Percentiles rank a stretch among this genome's conserved stretches.
phyloP scores from a whole-genome alignment of 2,797 vertebrate genomes.

The Meriones psammophilus region DNA sequence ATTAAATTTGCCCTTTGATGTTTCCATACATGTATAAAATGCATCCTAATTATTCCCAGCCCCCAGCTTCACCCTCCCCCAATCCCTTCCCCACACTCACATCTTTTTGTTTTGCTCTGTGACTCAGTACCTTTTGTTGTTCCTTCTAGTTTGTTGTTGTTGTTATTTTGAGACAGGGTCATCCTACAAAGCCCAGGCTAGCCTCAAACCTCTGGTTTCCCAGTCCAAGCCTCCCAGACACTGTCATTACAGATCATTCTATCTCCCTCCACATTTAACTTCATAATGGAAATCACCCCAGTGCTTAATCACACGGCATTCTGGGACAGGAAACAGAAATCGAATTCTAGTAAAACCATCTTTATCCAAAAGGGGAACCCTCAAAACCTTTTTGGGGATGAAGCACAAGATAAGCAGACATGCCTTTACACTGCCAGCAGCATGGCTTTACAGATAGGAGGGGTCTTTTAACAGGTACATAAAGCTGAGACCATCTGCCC shows the following conservation, averaged over 20 bases:
- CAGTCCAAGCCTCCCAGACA: neutral
- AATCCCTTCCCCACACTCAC: too few species aligned
- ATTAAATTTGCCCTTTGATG: neutral
- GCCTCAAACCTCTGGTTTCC: neutral
- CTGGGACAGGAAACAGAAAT: neutral
- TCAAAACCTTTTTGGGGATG: neutral
- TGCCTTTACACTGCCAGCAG: neutral
- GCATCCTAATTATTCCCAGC: neutral
- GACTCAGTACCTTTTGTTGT: neutral
- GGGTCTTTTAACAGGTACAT: neutral
- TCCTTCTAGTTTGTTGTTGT: neutral
- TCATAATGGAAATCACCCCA: neutral
- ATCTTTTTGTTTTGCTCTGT: neutral
- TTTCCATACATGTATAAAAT: neutral
- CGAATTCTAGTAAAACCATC: conserved; percentile 3
- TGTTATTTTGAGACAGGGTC: neutral
- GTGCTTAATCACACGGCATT: neutral
- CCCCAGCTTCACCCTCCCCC: too few species aligned
- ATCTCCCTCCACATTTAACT: neutral
- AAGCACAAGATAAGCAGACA: neutral
- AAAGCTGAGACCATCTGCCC: neutral
- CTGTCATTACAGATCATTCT: neutral
- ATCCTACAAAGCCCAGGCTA: neutral
- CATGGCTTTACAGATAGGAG: neutral
- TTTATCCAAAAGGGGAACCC: neutral